Percentiles rank a stretch among this genome's conserved stretches.
Conservation (phyloP, 2,797 vertebrate genomes). For the Spinibarbus caldwelli region DNA sequence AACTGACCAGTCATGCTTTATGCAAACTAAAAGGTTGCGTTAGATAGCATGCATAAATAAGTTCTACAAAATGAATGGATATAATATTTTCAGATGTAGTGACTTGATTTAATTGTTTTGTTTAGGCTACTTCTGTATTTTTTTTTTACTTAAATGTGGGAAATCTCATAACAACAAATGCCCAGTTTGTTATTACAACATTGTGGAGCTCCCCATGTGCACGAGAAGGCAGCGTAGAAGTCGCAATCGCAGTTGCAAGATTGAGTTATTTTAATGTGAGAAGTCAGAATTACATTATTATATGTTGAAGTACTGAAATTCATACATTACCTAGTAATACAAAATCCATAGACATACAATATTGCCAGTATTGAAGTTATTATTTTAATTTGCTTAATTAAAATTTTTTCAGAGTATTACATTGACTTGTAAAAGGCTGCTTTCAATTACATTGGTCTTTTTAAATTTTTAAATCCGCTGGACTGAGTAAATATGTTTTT, state of each 20-base stretch:
- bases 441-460: not conserved
- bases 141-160: not conserved
- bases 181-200: not conserved
- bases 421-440: not conserved
- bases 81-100: not conserved
- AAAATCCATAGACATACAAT: not conserved
- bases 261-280: not conserved
- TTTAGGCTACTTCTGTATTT: not conserved
- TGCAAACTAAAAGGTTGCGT: not conserved
- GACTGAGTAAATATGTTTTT: conserved; percentile 10
- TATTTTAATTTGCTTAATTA: not conserved
- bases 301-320: not conserved
- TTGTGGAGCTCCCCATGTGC: not conserved
- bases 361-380: not conserved
- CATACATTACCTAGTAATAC: not conserved
- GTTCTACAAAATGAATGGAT: no score
- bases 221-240: not conserved
- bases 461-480: conserved; percentile 14
- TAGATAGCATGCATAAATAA: not conserved
- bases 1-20: not conserved
- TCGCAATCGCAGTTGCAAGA: not conserved
- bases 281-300: not conserved
- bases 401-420: not conserved
- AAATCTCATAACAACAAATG: conserved; percentile 1
- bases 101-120: not conserved